These are phyloP conservation scores for Puntigrus tetrazona DNA, from an alignment of 2,113 vertebrate species.

Conservation along the genomic window DNA sequence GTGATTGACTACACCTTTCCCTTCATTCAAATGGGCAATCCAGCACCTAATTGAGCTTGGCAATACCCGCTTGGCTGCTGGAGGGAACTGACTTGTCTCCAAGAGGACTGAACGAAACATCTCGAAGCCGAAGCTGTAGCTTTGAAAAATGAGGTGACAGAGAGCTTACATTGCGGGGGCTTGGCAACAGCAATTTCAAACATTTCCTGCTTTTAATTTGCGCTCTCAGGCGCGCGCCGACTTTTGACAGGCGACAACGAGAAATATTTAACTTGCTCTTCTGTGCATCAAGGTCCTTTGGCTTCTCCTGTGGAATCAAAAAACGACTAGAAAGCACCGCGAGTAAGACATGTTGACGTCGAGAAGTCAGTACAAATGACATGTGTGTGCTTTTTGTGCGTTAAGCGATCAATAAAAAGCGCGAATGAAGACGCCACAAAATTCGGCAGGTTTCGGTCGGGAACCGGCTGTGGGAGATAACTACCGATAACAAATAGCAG, in stretches of 20 bases:
- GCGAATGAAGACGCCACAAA: not conserved
- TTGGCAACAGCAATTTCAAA: conserved; percentile 62
- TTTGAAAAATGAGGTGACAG: conserved; percentile 69
- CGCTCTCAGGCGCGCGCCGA: not conserved
- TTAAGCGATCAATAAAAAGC: conserved; percentile 4
- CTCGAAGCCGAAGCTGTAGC: conserved; percentile 2
- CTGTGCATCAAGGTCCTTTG: conserved; percentile 7
- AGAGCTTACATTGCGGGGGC: conserved; percentile 64
- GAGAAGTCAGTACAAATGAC: not conserved
- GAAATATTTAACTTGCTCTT: conserved; percentile 37
- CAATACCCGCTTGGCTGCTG: conserved; percentile 14
- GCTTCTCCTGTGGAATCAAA: not conserved
- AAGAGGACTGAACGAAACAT: conserved; percentile 27
- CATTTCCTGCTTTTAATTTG: conserved; percentile 68
- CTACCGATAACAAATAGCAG: not conserved
- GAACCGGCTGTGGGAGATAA: not conserved
- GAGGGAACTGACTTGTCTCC: conserved; percentile 3
- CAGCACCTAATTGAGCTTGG: conserved; percentile 36
- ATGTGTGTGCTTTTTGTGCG: not conserved
- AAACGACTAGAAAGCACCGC: not conserved
- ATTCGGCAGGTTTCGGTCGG: not conserved
- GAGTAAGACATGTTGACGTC: not conserved
- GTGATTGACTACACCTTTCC: conserved; percentile 17
- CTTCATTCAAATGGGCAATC: conserved; percentile 17
- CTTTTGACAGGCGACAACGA: not conserved